Evolutionary conservation across 2,888 invertebrate genomes (phyloP), one percentile per base, ranked within the genome.

Genomic region (Dendrolimus pini): DNA sequence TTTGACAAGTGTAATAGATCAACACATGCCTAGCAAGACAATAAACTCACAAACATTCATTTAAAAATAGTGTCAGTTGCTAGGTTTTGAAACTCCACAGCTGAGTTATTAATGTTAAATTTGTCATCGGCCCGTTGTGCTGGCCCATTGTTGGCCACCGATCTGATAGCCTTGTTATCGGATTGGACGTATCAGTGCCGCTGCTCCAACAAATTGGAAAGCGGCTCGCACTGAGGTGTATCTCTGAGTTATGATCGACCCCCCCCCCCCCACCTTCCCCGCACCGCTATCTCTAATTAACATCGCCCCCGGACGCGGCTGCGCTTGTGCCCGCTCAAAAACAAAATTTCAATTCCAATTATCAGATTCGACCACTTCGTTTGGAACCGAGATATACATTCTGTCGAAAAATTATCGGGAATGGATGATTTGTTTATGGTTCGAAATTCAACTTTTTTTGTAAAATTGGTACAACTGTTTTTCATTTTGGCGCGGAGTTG

Each of bases 221-320:
- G 72, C 68, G 69, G 65, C 67, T 65, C 65, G 64, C 64, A 65
- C 65, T 64, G 62, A 68, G 70, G 71, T 76, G 71, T 76, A 75
- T 75, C 76, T 70, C 65, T 65, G 66, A 71, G 70, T 70, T 69
- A 68, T 74, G 71, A 73, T 70, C 74, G 66, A 66, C 56, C 56
- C 54, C 55, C 54, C 57, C 56, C 6, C 30, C 30, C 30, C 0
- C 3, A 3, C 30, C 30, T 30, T 6, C 30, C 30, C 30, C 56
- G 66, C 71, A 69, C 66, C 65, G 67, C 72, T 83, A 83, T 84
- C 84, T 83, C 74, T 83, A 82, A 83, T 82, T 79, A 83, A 77
- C 78, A 83, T 83, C 84, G 75, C 65, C 56, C 58, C 57, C 59
- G 64, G 56, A 60, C 57, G 61, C 58, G 60, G 41, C 59, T 10